Conservation (phyloP, 2,888 invertebrate species). For the Tiliacea citrago region DNA sequence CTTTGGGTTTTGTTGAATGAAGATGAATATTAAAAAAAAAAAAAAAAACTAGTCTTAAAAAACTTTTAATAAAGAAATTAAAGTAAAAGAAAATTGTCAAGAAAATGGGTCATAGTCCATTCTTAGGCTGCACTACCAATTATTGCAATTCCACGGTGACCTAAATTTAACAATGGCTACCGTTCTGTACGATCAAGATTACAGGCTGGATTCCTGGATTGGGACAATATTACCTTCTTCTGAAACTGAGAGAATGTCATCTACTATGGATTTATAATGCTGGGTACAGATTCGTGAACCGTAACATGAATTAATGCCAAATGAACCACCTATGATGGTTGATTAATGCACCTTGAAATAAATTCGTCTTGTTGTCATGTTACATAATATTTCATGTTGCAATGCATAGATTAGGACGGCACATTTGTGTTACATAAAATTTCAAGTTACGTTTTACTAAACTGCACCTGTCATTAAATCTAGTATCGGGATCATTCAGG, state of each 20-base stretch:
- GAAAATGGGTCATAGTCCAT: neutral
- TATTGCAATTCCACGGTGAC: conserved; percentile 15
- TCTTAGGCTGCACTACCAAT: conserved; percentile 8
- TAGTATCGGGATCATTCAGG: no score
- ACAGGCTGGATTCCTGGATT: neutral
- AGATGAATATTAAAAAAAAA: no score
- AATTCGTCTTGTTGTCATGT: neutral
- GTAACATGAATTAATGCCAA: no score
- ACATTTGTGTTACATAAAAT: neutral
- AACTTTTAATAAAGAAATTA: neutral
- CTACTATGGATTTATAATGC: neutral
- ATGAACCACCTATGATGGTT: no score
- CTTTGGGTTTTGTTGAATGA: no score
- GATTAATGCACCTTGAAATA: neutral
- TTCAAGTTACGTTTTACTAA: no score
- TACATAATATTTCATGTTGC: no score
- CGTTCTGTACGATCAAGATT: neutral
- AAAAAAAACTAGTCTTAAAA: no score
- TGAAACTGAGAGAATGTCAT: neutral
- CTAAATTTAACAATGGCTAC: neutral
- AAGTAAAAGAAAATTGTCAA: neutral
- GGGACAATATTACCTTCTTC: neutral
- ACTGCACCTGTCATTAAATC: no score
- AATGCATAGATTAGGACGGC: neutral
- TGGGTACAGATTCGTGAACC: neutral